Conservation (phyloP, 2,113 vertebrate species). For the Rhinogobius similis region DNA sequence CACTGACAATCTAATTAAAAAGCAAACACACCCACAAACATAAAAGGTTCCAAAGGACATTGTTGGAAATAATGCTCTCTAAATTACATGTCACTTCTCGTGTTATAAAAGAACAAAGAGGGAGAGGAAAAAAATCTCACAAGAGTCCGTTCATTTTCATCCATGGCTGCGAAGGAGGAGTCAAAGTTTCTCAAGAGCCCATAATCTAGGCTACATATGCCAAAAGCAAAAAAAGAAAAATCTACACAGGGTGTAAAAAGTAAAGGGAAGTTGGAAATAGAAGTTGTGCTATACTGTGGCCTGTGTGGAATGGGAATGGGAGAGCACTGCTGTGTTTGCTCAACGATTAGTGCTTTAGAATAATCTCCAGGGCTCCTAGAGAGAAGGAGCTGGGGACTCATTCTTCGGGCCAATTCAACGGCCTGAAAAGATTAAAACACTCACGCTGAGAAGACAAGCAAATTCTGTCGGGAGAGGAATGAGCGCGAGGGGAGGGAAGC, state of each 20-base stretch:
- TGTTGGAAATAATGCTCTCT: slow-evolving; percentile 77
- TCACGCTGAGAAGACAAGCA: slow-evolving; percentile 99
- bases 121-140: slow-evolving; percentile 20
- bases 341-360: slow-evolving; percentile 99
- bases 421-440: slow-evolving; percentile 99
- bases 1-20: slow-evolving; percentile 81
- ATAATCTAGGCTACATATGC: slow-evolving; percentile 65
- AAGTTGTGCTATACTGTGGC: slow-evolving; percentile 91
- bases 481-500: slow-evolving; percentile 77
- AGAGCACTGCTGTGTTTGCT: slow-evolving; percentile 99
- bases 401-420: slow-evolving; percentile 98
- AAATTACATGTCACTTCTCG: slow-evolving; percentile 78
- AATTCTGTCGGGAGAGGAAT: slow-evolving; percentile 93
- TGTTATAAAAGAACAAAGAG: slow-evolving; percentile 64
- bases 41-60: slow-evolving; percentile 75
- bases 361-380: slow-evolving; percentile 98
- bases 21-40: slow-evolving; percentile 79
- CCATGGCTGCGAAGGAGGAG: slow-evolving; percentile 40
- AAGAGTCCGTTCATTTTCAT: slow-evolving; percentile 57
- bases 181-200: slow-evolving; percentile 67
- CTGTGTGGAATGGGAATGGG: slow-evolving; percentile 87
- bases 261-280: slow-evolving; percentile 62
- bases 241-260: slow-evolving; percentile 61
- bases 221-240: slow-evolving; percentile 70
- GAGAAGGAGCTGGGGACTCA: slow-evolving; percentile 94